phyloP scores from a whole-genome alignment of 1,140 invertebrate genomes.

The Halictus rubicundus region DNA sequence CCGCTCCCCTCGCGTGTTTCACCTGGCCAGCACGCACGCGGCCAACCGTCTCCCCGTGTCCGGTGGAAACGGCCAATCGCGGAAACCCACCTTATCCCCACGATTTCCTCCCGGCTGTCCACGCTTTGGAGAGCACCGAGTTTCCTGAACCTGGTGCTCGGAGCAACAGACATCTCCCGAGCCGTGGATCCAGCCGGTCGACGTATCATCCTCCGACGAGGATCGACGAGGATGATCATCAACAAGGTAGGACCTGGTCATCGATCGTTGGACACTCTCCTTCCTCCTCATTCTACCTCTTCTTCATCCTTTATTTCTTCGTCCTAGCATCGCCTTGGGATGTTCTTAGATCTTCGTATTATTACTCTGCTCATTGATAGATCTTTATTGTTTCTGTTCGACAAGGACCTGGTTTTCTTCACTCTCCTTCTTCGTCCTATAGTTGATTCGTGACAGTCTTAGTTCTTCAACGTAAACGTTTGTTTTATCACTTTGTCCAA shows the following conservation, averaged over 20 bases:
- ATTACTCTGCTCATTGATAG: too few species aligned
- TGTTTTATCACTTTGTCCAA: too few species aligned
- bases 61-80: slow-evolving; percentile 72
- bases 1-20: slow-evolving; percentile 17
- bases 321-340: too few species aligned
- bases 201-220: not conserved
- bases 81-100: slow-evolving; percentile 43
- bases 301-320: not conserved
- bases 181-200: not conserved
- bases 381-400: too few species aligned
- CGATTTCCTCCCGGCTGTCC: slow-evolving; percentile 36
- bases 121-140: slow-evolving; percentile 65
- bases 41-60: slow-evolving; percentile 69
- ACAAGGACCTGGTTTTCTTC: too few species aligned
- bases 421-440: too few species aligned
- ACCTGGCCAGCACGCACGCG: slow-evolving; percentile 45
- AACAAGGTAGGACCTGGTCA: slow-evolving; percentile 44
- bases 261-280: not conserved
- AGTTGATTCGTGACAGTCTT: too few species aligned
- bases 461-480: too few species aligned
- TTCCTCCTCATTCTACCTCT: too few species aligned
- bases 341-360: too few species aligned
- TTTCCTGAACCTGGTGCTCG: slow-evolving; percentile 62
- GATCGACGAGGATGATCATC: slow-evolving; percentile 49
- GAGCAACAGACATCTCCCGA: slow-evolving; percentile 27